A percentile compares a stretch with the other conserved stretches of the same genome.
These are phyloP conservation scores for Corythornis madagascariensis DNA, from an alignment of 2,113 vertebrate genomes.

Conservation along the genomic window DNA sequence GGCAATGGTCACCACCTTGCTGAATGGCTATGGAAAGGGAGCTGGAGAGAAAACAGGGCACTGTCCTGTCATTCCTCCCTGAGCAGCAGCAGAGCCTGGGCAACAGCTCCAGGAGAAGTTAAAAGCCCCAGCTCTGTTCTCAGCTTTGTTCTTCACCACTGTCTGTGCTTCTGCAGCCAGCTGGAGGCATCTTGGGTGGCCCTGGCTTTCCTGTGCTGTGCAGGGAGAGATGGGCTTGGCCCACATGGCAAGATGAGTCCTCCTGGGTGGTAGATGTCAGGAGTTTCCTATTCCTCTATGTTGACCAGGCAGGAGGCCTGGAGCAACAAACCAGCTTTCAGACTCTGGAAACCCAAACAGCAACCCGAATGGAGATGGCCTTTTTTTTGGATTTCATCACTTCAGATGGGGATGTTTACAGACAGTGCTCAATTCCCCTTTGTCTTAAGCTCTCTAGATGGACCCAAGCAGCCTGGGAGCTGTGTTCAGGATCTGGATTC, in stretches of 20 bases:
- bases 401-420: not conserved
- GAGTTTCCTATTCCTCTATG: not conserved
- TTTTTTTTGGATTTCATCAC: not conserved
- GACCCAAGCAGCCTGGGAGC: not conserved
- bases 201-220: not conserved
- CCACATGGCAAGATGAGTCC: not conserved
- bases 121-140: not conserved
- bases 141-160: not conserved
- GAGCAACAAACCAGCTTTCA: not conserved
- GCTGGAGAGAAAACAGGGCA: not conserved
- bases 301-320: not conserved
- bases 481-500: no score
- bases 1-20: fast-evolving
- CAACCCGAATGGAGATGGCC: not conserved
- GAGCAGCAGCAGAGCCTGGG: not conserved
- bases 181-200: conserved; percentile 34
- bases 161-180: not conserved
- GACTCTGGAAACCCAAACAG: not conserved
- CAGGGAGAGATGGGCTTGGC: not conserved
- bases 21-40: not conserved
- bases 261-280: not conserved
- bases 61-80: not conserved
- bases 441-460: not conserved
- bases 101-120: not conserved
- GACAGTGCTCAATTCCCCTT: not conserved